phyloP scores from a whole-genome alignment of 2,113 vertebrate species.

The Polypterus senegalus region DNA sequence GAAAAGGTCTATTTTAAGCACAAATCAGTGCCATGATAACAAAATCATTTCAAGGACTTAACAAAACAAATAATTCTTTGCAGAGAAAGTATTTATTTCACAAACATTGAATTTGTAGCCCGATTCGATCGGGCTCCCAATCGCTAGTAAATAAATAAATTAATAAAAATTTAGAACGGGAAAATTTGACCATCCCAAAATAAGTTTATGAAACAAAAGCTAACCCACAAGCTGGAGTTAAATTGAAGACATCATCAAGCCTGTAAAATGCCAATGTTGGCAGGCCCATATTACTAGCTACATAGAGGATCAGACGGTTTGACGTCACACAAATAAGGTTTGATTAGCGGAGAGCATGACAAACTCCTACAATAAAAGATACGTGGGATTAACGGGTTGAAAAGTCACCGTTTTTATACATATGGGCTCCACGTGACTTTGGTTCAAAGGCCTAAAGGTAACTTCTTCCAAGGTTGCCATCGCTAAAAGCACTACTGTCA shows the following conservation, averaged over 20 bases:
- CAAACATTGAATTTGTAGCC: too few relatives aligned
- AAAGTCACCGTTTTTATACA: neutral
- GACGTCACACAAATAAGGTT: neutral
- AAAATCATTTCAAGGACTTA: too few relatives aligned
- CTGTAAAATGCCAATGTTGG: neutral
- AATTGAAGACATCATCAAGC: neutral
- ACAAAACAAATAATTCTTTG: too few relatives aligned
- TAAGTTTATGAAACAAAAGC: too few relatives aligned
- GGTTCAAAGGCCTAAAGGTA: neutral
- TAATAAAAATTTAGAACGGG: too few relatives aligned
- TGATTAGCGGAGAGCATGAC: neutral
- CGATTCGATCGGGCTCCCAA: too few relatives aligned
- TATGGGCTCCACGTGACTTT: neutral
- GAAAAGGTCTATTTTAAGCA: too few relatives aligned
- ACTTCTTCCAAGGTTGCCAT: constrained; percentile 10
- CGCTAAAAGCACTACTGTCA: constrained; percentile 9
- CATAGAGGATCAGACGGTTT: neutral
- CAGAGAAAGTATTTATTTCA: too few relatives aligned
- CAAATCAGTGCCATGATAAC: too few relatives aligned
- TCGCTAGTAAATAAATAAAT: too few relatives aligned
- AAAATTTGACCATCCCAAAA: too few relatives aligned
- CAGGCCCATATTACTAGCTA: neutral
- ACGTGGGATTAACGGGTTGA: neutral
- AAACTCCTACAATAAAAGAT: neutral
- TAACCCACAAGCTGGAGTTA: neutral